Percentiles rank a stretch among this genome's conserved stretches.
Conservation (phyloP, 1,140 invertebrate species). For the Camponotus vicinus region DNA sequence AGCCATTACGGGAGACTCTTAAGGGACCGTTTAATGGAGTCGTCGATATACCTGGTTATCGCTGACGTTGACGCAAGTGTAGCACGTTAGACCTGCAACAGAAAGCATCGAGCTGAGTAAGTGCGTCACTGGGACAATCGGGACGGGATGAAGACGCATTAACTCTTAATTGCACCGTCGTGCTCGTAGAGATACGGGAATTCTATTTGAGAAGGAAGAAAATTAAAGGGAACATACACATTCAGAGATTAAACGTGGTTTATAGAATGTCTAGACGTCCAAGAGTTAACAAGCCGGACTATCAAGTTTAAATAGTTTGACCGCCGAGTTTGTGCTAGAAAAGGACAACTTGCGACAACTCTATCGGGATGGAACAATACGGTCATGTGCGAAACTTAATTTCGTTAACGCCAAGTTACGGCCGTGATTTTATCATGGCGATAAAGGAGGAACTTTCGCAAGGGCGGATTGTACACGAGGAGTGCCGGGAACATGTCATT, state of each 20-base stretch:
- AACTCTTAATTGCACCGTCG: conserved; percentile 44
- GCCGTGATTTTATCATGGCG: background rate
- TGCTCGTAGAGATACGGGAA: conserved; percentile 20
- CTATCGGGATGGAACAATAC: conserved; percentile 13
- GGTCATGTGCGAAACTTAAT: conserved; percentile 24
- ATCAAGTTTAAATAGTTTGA: conserved; percentile 34
- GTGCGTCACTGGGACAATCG: conserved; percentile 45
- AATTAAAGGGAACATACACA: conserved; percentile 44
- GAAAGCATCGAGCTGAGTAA: conserved; percentile 74
- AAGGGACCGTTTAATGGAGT: conserved; percentile 79
- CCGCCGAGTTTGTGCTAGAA: conserved; percentile 11
- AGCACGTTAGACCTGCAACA: conserved; percentile 88
- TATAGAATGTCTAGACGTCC: conserved; percentile 32
- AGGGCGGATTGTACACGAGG: conserved; percentile 9
- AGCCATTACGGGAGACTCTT: conserved; percentile 75
- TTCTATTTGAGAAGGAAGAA: conserved; percentile 46
- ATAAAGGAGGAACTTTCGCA: background rate
- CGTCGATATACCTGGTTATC: conserved; percentile 87
- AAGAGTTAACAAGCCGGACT: conserved; percentile 43
- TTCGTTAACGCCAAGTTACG: conserved; percentile 37
- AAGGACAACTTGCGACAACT: background rate
- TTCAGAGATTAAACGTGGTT: conserved; percentile 30
- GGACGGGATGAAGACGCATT: conserved; percentile 34
- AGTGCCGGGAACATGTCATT: conserved; percentile 15
- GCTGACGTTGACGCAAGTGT: conserved; percentile 90